These are phyloP conservation scores for Crioceris asparagi DNA, from an alignment of 2,888 invertebrate species.

Conservation along the genomic window DNA sequence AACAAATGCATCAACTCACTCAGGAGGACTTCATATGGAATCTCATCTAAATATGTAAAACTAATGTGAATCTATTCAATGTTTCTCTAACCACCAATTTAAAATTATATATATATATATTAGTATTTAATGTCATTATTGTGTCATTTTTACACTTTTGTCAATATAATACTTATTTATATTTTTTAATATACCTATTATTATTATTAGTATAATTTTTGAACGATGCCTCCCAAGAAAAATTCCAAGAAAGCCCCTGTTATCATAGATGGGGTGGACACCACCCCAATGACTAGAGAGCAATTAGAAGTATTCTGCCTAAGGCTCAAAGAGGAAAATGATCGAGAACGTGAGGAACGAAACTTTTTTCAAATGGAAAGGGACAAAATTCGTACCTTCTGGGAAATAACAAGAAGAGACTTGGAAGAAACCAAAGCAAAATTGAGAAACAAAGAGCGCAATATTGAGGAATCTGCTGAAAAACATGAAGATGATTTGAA, in stretches of 20 bases:
- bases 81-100: too few species aligned
- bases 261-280: slow-evolving; percentile 84
- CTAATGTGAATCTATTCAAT: too few species aligned
- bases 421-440: slow-evolving; percentile 72
- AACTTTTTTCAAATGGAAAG: slow-evolving; percentile 93
- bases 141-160: too few species aligned
- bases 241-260: slow-evolving; percentile 22
- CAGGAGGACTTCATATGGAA: too few species aligned
- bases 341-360: slow-evolving; percentile 87
- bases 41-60: too few species aligned
- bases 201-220: too few species aligned
- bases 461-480: slow-evolving; percentile 79
- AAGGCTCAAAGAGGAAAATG: slow-evolving; percentile 80
- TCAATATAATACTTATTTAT: too few species aligned
- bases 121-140: too few species aligned
- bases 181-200: too few species aligned
- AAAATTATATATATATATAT: too few species aligned
- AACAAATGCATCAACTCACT: too few species aligned
- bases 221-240: slow-evolving; percentile 31
- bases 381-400: slow-evolving; percentile 87
- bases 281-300: slow-evolving; percentile 85
- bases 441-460: slow-evolving; percentile 67
- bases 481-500: slow-evolving; percentile 80
- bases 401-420: slow-evolving; percentile 89
- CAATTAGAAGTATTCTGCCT: slow-evolving; percentile 83